A percentile compares a stretch with the other conserved stretches of the same genome.
phyloP scores from a whole-genome alignment of 2,888 invertebrate species.

The Apamea epomidion region DNA sequence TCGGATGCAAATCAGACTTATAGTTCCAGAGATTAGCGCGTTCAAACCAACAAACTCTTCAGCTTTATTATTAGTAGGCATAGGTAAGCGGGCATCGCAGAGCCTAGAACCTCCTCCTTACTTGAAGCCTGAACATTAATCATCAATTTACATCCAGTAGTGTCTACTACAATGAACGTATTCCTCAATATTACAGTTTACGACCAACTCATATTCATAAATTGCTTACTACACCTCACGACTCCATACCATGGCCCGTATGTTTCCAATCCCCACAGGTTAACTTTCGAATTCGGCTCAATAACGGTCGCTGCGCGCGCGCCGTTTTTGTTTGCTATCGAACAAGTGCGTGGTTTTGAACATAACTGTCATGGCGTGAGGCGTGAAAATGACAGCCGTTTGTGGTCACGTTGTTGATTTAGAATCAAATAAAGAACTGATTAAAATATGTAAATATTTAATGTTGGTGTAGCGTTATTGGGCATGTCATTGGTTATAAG shows the following conservation, averaged over 20 bases:
- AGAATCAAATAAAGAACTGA: slow-evolving; percentile 52
- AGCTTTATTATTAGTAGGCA: background rate
- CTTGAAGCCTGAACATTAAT: background rate
- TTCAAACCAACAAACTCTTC: background rate
- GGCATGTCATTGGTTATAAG: slow-evolving; percentile 7
- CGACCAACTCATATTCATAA: background rate
- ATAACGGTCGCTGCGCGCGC: slow-evolving; percentile 62
- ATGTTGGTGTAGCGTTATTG: slow-evolving; percentile 1
- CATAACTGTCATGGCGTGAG: slow-evolving; percentile 56
- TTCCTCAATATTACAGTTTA: slow-evolving; percentile 1
- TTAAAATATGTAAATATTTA: slow-evolving; percentile 35
- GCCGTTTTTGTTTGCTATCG: slow-evolving; percentile 51
- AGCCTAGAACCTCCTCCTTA: background rate
- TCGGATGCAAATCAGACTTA: background rate
- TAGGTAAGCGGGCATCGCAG: background rate
- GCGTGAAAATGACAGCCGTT: slow-evolving; percentile 45
- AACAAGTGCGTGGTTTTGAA: slow-evolving; percentile 39
- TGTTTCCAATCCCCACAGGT: slow-evolving; percentile 36
- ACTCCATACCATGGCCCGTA: slow-evolving; percentile 19
- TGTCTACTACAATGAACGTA: background rate
- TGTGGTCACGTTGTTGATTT: slow-evolving; percentile 42
- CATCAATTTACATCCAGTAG: background rate
- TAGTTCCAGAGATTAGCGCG: background rate
- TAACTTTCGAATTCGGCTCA: slow-evolving; percentile 57
- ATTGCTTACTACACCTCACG: slow-evolving; percentile 12